Evolutionary conservation across 2,888 invertebrate species (phyloP).

Genomic region (Eurytoma californica): DNA sequence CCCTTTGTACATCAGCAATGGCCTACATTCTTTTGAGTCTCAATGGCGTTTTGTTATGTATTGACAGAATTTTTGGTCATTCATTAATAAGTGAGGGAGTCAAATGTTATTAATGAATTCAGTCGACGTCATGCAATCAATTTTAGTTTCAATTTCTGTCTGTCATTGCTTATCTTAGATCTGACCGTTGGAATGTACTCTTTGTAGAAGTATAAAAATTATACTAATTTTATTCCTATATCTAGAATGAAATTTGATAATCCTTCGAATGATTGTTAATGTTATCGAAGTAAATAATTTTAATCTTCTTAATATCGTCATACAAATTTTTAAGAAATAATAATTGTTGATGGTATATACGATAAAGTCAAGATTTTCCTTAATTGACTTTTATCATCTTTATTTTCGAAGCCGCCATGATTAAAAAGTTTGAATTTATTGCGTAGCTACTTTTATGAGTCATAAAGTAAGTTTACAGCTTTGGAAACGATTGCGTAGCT

Average conservation of each 20-base stretch:
- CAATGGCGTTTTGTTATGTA: background rate
- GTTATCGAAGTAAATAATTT: too few relatives aligned
- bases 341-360: too few relatives aligned
- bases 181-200: too few relatives aligned
- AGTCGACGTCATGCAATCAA: background rate
- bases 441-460: slow-evolving; percentile 23
- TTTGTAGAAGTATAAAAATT: too few relatives aligned
- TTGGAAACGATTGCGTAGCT: slow-evolving; percentile 18
- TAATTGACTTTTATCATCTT: background rate
- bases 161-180: background rate
- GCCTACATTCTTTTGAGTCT: slow-evolving; percentile 4
- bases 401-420: slow-evolving; percentile 23
- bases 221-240: too few relatives aligned
- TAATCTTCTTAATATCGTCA: too few relatives aligned
- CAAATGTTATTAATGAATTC: slow-evolving; percentile 5
- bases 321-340: too few relatives aligned
- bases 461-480: slow-evolving; percentile 25
- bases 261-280: too few relatives aligned
- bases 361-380: too few relatives aligned
- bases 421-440: slow-evolving; percentile 23
- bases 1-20: slow-evolving; percentile 6
- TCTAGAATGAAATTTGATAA: too few relatives aligned
- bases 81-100: background rate
- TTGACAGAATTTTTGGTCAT: background rate
- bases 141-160: slow-evolving; percentile 1